Base-by-base conservation (phyloP, 2,888 invertebrate genomes). In the Cabera pusaria region DNA sequence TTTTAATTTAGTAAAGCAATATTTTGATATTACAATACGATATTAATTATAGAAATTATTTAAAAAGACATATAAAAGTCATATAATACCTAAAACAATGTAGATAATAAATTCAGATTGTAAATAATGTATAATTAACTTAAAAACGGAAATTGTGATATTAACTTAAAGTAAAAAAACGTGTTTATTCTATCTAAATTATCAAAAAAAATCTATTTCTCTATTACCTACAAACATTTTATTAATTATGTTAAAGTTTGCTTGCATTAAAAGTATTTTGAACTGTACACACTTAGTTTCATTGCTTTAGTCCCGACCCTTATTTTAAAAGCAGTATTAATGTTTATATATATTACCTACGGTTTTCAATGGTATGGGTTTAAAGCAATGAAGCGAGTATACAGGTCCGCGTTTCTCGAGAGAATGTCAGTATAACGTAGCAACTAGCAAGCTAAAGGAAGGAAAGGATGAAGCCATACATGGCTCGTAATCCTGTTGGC, bases 221-320 rank as follows among this genome's bases (percentile, higher is more conserved):
- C 7, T 10, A 19, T 10, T 17, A 6, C 9, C 7, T 18, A 16
- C n/a, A 3, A 5, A 44, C 39, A 25, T 54, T 33, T 47, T 38
- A 16, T 41, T 41, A 32, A 48, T 50, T 54, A n/a, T 75, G 67
- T 67, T 62, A 64, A 36, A 65, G 54, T 67, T 69, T 65, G 54
- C 44, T 60, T 56, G 58, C 49, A 78, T 77, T 79, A 81, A 81
- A 81, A 32, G 59, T 49, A 67, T 63, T 70, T 64, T 57, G 22
- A 72, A 76, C 64, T 46, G 40, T 46, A 55, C 53, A 42, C n/a
- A 24, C 16, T 53, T 80, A 52, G 86, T 87, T 87, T 87, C 87
- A 87, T 87, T 87, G 87, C 86, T 87, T 86, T 86, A 79, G 76
- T 79, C 82, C 83, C 67, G 53, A 46, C 71, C 81, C 56, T 58